Evolutionary conservation across 2,888 invertebrate genomes (phyloP).

Genomic region (Apodemia zela): DNA sequence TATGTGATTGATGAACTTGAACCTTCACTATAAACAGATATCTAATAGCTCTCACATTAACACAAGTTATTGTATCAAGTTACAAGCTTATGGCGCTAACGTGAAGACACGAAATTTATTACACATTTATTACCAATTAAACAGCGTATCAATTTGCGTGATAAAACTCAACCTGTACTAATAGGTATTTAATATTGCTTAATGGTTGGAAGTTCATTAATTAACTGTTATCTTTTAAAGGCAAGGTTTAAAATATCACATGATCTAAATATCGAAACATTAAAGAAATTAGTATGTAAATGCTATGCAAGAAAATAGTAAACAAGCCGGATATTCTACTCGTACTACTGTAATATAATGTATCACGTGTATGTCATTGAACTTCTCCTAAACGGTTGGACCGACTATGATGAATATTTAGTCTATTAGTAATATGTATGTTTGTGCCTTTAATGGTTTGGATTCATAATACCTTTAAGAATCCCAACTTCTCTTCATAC

Average conservation of each 20-base stretch:
- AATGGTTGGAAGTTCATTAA: neutral
- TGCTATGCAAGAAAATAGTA: neutral
- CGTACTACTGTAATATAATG: too few relatives aligned
- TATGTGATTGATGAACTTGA: conserved; percentile 7
- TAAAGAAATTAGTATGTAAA: neutral
- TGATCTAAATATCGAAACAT: neutral
- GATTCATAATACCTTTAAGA: too few relatives aligned
- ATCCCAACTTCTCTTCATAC: too few relatives aligned
- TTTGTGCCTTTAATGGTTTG: too few relatives aligned
- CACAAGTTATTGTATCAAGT: conserved; percentile 34
- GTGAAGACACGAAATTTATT: neutral
- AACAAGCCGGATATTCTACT: too few relatives aligned
- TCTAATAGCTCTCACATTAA: conserved; percentile 76
- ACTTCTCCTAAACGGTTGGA: too few relatives aligned
- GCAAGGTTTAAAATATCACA: neutral
- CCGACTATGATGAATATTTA: too few relatives aligned
- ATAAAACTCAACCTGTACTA: conserved; percentile 6
- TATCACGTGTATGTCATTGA: too few relatives aligned
- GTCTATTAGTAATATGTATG: too few relatives aligned
- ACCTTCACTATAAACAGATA: conserved; percentile 50
- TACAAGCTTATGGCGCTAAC: conserved; percentile 20
- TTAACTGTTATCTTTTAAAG: neutral
- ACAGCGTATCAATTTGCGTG: conserved; percentile 1
- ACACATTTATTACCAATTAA: neutral
- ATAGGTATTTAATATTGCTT: conserved; percentile 1